phyloP scores from a whole-genome alignment of 2,888 invertebrate species.

The Eilema sororculum region DNA sequence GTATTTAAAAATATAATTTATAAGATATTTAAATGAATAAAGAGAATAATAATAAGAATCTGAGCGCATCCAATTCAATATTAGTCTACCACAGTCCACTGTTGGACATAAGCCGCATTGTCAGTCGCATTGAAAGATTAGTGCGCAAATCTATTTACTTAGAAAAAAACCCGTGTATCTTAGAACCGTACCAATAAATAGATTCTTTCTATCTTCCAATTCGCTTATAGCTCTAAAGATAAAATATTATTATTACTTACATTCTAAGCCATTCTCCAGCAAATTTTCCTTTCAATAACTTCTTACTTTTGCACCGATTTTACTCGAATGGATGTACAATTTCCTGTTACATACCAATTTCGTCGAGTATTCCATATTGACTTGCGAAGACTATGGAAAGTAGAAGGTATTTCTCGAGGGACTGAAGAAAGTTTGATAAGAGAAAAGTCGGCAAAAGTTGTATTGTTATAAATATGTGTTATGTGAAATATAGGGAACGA shows the following conservation, averaged over 20 bases:
- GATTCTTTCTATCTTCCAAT: no score
- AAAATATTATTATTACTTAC: not conserved
- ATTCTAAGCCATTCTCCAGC: not conserved
- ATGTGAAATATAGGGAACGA: constrained; percentile 4
- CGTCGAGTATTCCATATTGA: constrained; percentile 37
- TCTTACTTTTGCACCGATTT: constrained; percentile 19
- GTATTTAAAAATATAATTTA: no score
- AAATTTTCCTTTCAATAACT: constrained; percentile 17
- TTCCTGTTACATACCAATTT: constrained; percentile 23
- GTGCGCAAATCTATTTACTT: no score
- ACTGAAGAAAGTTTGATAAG: constrained; percentile 37
- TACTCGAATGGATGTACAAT: constrained; percentile 17
- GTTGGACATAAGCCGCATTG: no score
- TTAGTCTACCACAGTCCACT: no score
- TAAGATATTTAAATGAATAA: no score
- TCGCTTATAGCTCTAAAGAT: not conserved
- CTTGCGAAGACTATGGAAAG: constrained; percentile 26
- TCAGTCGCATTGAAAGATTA: no score
- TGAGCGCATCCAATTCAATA: no score
- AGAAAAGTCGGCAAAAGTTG: constrained; percentile 41
- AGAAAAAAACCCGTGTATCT: no score
- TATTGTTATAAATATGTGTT: constrained; percentile 18
- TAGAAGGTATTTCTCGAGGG: constrained; percentile 33
- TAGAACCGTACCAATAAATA: not conserved
- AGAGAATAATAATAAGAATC: no score